Evolutionary conservation across 2,113 vertebrate genomes (phyloP).

Genomic region (Anoura caudifer): DNA sequence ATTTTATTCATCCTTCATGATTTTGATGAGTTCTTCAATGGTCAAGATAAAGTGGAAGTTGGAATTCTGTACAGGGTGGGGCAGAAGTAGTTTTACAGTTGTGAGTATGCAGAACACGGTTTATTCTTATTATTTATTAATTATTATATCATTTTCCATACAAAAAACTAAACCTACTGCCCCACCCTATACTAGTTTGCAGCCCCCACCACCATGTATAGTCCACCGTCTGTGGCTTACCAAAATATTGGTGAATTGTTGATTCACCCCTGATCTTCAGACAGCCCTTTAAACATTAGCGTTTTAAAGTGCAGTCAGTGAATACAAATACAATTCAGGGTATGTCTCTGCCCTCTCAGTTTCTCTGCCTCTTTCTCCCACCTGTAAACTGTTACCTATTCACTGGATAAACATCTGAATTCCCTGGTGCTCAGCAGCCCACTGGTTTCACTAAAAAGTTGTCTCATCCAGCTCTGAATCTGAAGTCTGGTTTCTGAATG

Average conservation of each 20-base stretch:
- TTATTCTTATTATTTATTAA: no score
- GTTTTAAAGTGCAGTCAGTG: conserved; percentile 63
- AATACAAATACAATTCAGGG: conserved; percentile 62
- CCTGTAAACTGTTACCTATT: conserved; percentile 35
- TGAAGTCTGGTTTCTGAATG: conserved; percentile 55
- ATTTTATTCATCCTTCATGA: background rate
- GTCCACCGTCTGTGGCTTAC: background rate
- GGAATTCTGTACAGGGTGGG: background rate
- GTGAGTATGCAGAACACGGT: background rate
- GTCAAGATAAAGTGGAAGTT: conserved; percentile 6
- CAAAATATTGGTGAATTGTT: background rate
- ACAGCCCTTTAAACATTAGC: conserved; percentile 58
- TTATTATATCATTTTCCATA: no score
- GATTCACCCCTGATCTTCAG: conserved; percentile 28
- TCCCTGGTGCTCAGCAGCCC: conserved; percentile 14
- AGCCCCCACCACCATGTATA: background rate
- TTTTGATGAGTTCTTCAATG: conserved; percentile 18
- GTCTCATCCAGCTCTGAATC: background rate
- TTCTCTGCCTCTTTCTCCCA: background rate
- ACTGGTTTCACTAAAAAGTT: conserved; percentile 34
- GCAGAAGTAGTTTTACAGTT: background rate
- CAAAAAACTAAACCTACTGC: background rate
- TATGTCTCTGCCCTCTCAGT: background rate
- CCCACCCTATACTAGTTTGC: background rate
- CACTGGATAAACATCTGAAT: conserved; percentile 50